Conservation (phyloP, 2,888 invertebrate genomes). For the Caradrina kadenii region DNA sequence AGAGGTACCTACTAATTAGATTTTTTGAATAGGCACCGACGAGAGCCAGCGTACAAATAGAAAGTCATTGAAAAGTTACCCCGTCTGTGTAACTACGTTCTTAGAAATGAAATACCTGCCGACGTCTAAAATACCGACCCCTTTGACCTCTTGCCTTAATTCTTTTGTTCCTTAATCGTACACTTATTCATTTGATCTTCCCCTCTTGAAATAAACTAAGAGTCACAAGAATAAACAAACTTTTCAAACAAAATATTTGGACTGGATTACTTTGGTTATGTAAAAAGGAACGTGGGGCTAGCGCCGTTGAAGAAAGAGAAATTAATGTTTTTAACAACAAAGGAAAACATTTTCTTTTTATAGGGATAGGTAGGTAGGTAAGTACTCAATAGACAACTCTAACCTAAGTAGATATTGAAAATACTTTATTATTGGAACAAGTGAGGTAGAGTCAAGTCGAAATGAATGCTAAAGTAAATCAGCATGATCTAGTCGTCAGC, state of each 20-base stretch:
- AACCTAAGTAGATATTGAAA: constrained; percentile 44
- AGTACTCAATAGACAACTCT: constrained; percentile 19
- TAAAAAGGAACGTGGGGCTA: constrained; percentile 22
- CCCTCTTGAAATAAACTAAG: constrained; percentile 54
- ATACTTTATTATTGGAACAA: constrained; percentile 29
- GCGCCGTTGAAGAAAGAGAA: constrained; percentile 33
- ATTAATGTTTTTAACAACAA: constrained; percentile 48
- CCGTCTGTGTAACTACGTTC: constrained; percentile 20
- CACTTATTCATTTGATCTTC: constrained; percentile 71
- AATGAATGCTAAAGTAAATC: constrained; percentile 28
- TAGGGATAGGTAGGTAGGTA: neutral
- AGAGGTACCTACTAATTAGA: neutral
- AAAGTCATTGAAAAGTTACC: constrained; percentile 41
- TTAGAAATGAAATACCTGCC: constrained; percentile 42
- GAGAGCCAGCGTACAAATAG: constrained; percentile 27
- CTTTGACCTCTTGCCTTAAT: constrained; percentile 67
- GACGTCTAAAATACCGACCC: constrained; percentile 50
- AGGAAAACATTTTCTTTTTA: constrained; percentile 36
- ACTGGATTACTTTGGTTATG: constrained; percentile 59
- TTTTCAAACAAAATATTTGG: constrained; percentile 69
- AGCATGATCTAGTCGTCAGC: constrained; percentile 20
- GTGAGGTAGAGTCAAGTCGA: neutral
- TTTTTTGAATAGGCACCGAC: constrained; percentile 6
- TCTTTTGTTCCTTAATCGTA: constrained; percentile 70
- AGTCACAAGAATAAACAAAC: constrained; percentile 70